These are phyloP conservation scores for Trissonchulus latispiculum DNA, from an alignment of 2,888 invertebrate genomes.

Conservation along the genomic window DNA sequence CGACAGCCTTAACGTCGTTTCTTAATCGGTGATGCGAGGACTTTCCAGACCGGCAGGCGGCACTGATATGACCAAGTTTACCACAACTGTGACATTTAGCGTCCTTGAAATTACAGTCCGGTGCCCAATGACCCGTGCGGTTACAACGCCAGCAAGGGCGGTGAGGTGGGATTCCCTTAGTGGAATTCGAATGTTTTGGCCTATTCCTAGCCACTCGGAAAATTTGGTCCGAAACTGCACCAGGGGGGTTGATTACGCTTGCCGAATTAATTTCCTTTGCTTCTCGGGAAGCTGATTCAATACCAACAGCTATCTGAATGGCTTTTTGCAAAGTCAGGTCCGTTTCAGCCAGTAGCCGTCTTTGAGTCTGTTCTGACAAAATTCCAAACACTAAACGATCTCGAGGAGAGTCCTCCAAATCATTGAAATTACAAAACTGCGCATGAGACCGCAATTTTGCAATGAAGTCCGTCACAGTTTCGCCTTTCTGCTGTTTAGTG, in stretches of 20 bases:
- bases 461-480: background rate
- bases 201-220: background rate
- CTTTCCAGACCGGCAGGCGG: background rate
- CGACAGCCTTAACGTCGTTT: background rate
- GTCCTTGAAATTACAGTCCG: background rate
- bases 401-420: background rate
- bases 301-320: background rate
- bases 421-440: background rate
- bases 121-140: background rate
- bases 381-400: background rate
- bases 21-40: background rate
- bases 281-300: background rate
- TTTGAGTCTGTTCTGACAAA: background rate
- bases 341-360: background rate
- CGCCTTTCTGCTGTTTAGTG: background rate
- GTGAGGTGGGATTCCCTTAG: no score
- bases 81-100: background rate
- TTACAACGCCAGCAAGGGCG: background rate
- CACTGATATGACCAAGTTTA: background rate
- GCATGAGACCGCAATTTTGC: background rate
- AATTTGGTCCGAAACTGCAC: background rate
- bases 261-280: background rate
- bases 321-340: background rate
- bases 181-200: no score
- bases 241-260: background rate